Evolutionary conservation across 2,888 invertebrate species (phyloP).

Genomic region (Drosophila fungiperda): DNA sequence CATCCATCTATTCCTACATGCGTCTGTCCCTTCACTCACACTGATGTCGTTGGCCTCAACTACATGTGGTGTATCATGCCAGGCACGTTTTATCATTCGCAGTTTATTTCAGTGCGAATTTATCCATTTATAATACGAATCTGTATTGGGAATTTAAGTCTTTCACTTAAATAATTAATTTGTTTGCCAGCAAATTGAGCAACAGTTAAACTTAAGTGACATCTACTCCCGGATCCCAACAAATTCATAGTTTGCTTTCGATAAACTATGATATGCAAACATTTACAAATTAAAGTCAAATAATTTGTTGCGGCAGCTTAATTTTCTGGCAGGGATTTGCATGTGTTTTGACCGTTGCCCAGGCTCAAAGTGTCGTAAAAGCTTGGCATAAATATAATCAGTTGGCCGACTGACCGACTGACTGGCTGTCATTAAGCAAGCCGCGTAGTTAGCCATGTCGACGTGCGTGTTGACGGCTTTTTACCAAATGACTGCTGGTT

Average conservation of each 20-base stretch:
- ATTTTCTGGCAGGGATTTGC: slow-evolving; percentile 29
- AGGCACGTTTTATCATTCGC: slow-evolving; percentile 68
- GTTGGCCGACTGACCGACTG: slow-evolving; percentile 45
- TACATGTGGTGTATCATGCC: slow-evolving; percentile 71
- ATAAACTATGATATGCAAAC: slow-evolving; percentile 27
- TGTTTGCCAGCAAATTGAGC: slow-evolving; percentile 26
- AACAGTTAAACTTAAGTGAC: slow-evolving; percentile 1
- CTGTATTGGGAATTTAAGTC: slow-evolving; percentile 55
- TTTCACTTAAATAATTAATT: slow-evolving; percentile 68
- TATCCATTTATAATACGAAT: slow-evolving; percentile 45
- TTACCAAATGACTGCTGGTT: slow-evolving; percentile 35
- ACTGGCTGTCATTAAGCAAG: slow-evolving; percentile 59
- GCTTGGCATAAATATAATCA: slow-evolving; percentile 67
- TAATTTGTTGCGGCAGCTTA: slow-evolving; percentile 21
- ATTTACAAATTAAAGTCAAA: slow-evolving; percentile 28
- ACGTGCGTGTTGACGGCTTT: slow-evolving; percentile 59
- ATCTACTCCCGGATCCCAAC: not conserved
- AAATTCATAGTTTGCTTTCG: not conserved
- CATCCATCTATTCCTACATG: slow-evolving; percentile 1
- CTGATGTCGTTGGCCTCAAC: slow-evolving; percentile 59
- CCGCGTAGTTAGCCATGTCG: slow-evolving; percentile 39
- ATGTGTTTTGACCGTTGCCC: slow-evolving; percentile 50
- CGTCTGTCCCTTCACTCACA: slow-evolving; percentile 1
- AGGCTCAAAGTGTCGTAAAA: slow-evolving; percentile 68
- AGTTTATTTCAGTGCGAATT: slow-evolving; percentile 77